Evolutionary conservation across 1,140 invertebrate species (phyloP).

Genomic region (Druon quercuslanigerum): DNA sequence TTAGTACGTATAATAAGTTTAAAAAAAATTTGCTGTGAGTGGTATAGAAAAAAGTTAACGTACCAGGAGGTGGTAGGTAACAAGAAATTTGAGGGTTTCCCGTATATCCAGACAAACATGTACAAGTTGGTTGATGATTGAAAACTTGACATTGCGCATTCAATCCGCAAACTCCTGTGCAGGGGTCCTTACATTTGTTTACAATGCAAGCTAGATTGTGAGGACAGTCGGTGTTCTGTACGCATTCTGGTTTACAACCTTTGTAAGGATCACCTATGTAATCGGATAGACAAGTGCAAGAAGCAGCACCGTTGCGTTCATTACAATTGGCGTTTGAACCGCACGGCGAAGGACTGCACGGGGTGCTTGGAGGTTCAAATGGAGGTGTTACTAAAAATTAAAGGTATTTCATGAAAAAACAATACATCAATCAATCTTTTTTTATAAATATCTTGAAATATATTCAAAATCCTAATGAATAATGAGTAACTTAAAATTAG

Average conservation of each 20-base stretch:
- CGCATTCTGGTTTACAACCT: slow-evolving; percentile 87
- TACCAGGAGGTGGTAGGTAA: slow-evolving; percentile 80
- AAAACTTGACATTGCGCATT: slow-evolving; percentile 89
- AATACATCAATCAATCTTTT: too few species aligned
- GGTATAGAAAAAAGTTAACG: slow-evolving; percentile 54
- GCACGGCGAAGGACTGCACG: slow-evolving; percentile 89
- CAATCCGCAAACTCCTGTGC: slow-evolving; percentile 85
- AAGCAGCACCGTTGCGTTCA: slow-evolving; percentile 85
- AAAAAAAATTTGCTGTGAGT: slow-evolving; percentile 33
- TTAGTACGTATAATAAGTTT: slow-evolving; percentile 46
- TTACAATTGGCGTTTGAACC: slow-evolving; percentile 88
- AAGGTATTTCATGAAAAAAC: neutral
- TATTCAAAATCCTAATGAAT: neutral
- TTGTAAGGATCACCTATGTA: slow-evolving; percentile 90
- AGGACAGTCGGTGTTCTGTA: slow-evolving; percentile 87
- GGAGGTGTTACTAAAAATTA: slow-evolving; percentile 43
- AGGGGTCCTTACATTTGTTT: slow-evolving; percentile 89
- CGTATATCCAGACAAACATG: slow-evolving; percentile 83
- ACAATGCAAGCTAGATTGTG: slow-evolving; percentile 85
- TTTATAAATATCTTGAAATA: neutral
- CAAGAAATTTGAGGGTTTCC: slow-evolving; percentile 87
- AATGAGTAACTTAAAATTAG: slow-evolving; percentile 14
- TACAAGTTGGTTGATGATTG: slow-evolving; percentile 89
- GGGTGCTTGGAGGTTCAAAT: slow-evolving; percentile 71
- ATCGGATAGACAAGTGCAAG: slow-evolving; percentile 86